These are phyloP conservation scores for Alouatta palliata DNA, from an alignment of 2,113 vertebrate genomes.

Conservation along the genomic window DNA sequence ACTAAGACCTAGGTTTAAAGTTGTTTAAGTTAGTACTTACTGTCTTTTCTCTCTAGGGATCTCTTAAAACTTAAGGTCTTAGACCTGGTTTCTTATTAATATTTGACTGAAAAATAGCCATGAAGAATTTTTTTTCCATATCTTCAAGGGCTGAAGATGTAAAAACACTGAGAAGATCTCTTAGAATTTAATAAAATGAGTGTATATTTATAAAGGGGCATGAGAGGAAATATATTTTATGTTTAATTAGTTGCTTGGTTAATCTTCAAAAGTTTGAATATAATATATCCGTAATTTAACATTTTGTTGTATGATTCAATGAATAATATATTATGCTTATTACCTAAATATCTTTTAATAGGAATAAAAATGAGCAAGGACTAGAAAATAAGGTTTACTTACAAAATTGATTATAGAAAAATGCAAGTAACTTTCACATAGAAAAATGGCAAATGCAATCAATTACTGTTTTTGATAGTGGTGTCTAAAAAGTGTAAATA, in stretches of 20 bases:
- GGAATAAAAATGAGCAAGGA: not conserved
- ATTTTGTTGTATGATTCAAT: not conserved
- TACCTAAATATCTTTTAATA: not conserved
- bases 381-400: not conserved
- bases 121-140: accelerated
- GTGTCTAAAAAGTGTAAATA: not conserved
- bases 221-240: not conserved
- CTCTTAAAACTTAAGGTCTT: slow-evolving; percentile 1
- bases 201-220: not conserved
- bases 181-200: not conserved
- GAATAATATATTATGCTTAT: not conserved
- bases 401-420: not conserved
- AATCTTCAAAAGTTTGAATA: slow-evolving; percentile 14
- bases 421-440: not conserved
- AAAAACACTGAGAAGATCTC: not conserved
- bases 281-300: not conserved
- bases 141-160: not conserved
- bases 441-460: not conserved
- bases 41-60: not conserved
- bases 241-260: not conserved
- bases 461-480: not conserved
- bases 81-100: not conserved
- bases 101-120: not conserved
- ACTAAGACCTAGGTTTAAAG: not conserved
- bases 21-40: not conserved